Base-by-base conservation (phyloP, 2,888 invertebrate genomes). In the Drosophila tanythrix region DNA sequence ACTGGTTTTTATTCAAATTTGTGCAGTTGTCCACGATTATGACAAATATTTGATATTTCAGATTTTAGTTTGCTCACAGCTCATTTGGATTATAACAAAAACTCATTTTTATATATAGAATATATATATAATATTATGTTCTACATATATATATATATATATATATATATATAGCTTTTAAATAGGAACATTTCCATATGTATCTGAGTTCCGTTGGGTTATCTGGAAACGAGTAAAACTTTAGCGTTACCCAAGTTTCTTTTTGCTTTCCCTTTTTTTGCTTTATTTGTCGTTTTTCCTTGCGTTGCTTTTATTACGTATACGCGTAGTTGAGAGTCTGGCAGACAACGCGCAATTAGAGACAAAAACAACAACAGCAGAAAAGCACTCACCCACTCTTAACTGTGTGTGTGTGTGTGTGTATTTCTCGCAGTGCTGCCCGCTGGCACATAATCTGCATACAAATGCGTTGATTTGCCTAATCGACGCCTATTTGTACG, bases 401-500 rank as follows among this genome's bases (percentile, higher is more conserved):
- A 35, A 18, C 50, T 29, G 29, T 25, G 13, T 65, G 7, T 56
- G 38, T 68, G 40, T 50, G n/a, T 60, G 18, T 57, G 58, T 27
- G 59, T 69, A 56, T 61, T 60, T 50, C 43, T 38, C 48, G 68
- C 46, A 55, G 56, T 65, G 68, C 55, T 78, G 79, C 81, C 81
- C 73, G 84, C 83, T 85, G 81, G 85, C 90, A 87, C 90, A 82
- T 90, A 90, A 89, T 87, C 90, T 88, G 87, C 89, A 90, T 87
- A 87, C 87, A 87, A 87, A 90, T 90, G 85, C 90, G 89, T 82
- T 84, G 88, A 90, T 90, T 90, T 89, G 87, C 90, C 88, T 90
- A 87, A 87, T 90, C 90, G 89, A 89, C 89, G 89, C 84, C 89
- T 90, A 87, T 89, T 90, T 90, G 90, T 86, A 78, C 80, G 84